Evolutionary conservation across 2,888 invertebrate species (phyloP), one percentile per base, ranked within the genome.

Genomic region (Teleogryllus oceanicus): DNA sequence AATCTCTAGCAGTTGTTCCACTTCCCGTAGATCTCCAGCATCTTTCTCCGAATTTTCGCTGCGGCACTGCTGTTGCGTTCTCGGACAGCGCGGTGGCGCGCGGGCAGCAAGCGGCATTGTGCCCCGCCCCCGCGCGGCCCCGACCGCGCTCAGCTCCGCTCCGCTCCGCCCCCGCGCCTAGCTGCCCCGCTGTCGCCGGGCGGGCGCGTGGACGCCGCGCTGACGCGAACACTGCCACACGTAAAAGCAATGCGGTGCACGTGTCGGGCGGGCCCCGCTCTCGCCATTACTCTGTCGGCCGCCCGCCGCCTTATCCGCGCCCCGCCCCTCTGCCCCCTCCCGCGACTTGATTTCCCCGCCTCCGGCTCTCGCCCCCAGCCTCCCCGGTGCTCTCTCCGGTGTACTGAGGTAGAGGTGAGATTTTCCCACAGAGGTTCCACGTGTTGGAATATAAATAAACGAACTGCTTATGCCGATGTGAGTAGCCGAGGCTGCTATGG

Each of bases 181-280:
- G 37, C 62, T 13, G 62, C n/a, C 12, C 62, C 62, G 37, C 37
- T 37, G 37, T 37, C 37, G 37, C 37, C 37, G 37, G 8, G 16
- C 16, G 16, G 13, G 37, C 37, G 37, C 37, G 37, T n/a, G 16
- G 62, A 13, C 62, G 16, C 62, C 16, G 11, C n/a, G 16, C n/a
- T 62, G 62, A 62, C 62, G 62, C 62, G 62, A 62, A 62, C 62
- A 62, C 62, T n/a, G 62, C 62, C 62, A 62, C 62, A 62, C 62
- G 62, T 62, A 62, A 62, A 62, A 62, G 62, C 62, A 62, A 62
- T 62, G 62, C 62, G 62, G 62, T 62, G 62, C 62, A 62, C 62
- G n/a, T n/a, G 62, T 62, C 62, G 16, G n/a, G 16, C 16, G 16
- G 62, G n/a, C 62, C n/a, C 4, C 62, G n/a, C 62, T 62, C 62